Base-by-base conservation (phyloP, 2,113 vertebrate genomes). In the Anolis sagrei region DNA sequence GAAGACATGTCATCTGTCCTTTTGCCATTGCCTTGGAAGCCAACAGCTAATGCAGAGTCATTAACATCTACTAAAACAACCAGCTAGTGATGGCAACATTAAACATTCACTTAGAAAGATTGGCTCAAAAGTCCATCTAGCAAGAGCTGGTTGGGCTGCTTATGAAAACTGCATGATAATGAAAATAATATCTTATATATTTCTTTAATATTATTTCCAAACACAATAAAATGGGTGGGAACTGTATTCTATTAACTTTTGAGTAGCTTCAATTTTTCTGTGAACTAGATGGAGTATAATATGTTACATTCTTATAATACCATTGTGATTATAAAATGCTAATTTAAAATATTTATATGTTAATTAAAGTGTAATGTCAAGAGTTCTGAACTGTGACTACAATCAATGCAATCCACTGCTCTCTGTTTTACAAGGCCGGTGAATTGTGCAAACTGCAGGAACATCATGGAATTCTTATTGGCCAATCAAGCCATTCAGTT, bases 281-380 rank as follows among this genome's bases (percentile, higher is more conserved):
- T 82, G 80, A 89, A 79, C n/a, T 81, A 82, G 90, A 92, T 76
- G 82, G 91, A 85, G 80, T 75, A 82, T 87, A 91, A 92, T 93
- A 92, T 89, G 90, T 66, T 86, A 84, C 86, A 89, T 84, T 88
- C 68, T 87, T 88, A 92, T 92, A 90, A 89, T 86, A 86, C 80
- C 48, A 82, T 29, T 95, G 70, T 87, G 82, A 93, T 87, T 93
- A 92, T 84, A 92, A 95, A 95, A 95, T 88, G 89, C 75, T 93
- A 93, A 94, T 92, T 93, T 1, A 90, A 93, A 94, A 95, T 93
- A 93, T 91, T 91, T 93, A 93, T 89, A 92, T 94, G 86, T 82
- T 92, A 93, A 95, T 94, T 96, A 94, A 95, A 89, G 73, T 88
- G 82, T 84, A 91, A 93, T 79, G 87, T 93, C 86, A 87, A 87